Conservation (phyloP, 2,797 vertebrate genomes). For the Macropus fuliginosus region DNA sequence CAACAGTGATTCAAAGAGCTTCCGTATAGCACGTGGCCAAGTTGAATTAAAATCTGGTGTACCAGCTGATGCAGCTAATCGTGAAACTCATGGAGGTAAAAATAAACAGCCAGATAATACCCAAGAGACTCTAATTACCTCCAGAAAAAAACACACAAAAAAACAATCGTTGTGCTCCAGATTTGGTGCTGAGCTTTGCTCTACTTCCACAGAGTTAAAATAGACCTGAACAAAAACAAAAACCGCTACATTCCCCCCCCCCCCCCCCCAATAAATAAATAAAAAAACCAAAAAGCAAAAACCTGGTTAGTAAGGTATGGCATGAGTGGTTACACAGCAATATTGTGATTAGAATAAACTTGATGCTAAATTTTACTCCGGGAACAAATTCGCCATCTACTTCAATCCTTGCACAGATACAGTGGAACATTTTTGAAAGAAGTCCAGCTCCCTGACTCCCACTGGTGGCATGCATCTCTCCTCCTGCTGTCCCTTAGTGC, state of each 20-base stretch:
- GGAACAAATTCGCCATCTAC: neutral
- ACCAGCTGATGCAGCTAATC: conserved; percentile 23
- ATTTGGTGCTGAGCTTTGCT: neutral
- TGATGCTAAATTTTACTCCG: neutral
- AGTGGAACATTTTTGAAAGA: neutral
- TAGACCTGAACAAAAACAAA: neutral
- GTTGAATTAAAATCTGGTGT: conserved; percentile 48
- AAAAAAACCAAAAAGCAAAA: neutral
- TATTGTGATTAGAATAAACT: neutral
- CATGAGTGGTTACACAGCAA: neutral
- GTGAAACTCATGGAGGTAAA: conserved; percentile 3
- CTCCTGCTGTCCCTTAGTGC: neutral
- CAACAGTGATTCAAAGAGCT: conserved; percentile 39
- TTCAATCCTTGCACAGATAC: neutral
- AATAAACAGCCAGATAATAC: conserved; percentile 31
- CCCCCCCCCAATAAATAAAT: neutral
- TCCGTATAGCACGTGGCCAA: conserved; percentile 10
- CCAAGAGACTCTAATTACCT: neutral
- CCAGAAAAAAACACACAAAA: neutral
- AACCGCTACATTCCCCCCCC: too few relatives aligned
- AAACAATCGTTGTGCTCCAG: neutral
- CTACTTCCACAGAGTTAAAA: neutral
- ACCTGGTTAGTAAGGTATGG: neutral
- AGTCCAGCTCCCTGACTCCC: neutral
- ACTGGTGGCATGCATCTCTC: neutral